Base-by-base conservation (phyloP, 2,888 invertebrate species). In the Cosmia trapezina region DNA sequence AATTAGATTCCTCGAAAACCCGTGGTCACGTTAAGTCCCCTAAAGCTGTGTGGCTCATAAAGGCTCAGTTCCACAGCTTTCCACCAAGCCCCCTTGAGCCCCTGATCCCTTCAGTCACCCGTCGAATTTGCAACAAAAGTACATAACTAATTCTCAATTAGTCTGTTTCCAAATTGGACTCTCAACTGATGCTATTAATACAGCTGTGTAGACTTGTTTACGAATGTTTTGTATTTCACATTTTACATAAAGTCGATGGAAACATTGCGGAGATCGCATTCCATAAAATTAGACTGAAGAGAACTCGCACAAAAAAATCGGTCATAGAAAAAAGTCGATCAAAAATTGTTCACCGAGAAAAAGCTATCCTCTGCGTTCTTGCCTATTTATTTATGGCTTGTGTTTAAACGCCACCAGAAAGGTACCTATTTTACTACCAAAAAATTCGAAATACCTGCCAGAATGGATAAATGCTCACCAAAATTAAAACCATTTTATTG, bases 71-170 rank as follows among this genome's bases (percentile, higher is more conserved):
- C n/a, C 63, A 61, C 12, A 67, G 64, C 70, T 41, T 62, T 45
- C 59, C 61, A 49, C 49, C 60, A 56, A 74, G 71, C 64, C 65
- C 73, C 68, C 62, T 70, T 70, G 71, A 84, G 78, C 71, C 80
- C 53, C 47, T 54, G 74, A 65, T 67, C 67, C 75, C 62, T 75
- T 83, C 82, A 82, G 65, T 74, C 79, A 77, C 71, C 73, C 71
- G 75, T 75, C 63, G 81, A 72, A 62, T 73, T 68, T 33, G 47
- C 70, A n/a, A 68, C 76, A 73, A 80, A 83, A 83, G 71, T 59
- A 76, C 76, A 57, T 66, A 73, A 70, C 70, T 70, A 76, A 76
- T 80, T 69, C 68, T 73, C 73, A 82, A 80, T 82, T 82, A 80
- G 80, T 65, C 41, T 41, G 53, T 64, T 33, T 57, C 51, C 4